Conservation (phyloP, 2,797 vertebrate genomes). For the Acanthornis magna region DNA sequence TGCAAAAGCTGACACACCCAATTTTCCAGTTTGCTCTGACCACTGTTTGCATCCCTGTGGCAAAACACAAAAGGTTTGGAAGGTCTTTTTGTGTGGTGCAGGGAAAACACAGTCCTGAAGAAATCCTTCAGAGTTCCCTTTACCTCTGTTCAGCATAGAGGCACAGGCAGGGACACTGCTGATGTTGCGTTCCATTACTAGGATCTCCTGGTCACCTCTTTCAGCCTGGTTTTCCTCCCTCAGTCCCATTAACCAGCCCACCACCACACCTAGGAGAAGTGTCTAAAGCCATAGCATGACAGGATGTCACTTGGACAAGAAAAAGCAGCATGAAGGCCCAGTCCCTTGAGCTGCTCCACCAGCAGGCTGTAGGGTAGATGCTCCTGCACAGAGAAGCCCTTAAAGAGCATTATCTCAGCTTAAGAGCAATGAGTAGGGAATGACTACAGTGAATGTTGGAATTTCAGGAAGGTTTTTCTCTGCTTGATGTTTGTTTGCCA, state of each 20-base stretch:
- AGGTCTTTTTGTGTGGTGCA: not conserved
- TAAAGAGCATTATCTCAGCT: not conserved
- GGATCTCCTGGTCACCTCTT: not conserved
- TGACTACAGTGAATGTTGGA: not conserved
- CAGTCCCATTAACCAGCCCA: not conserved
- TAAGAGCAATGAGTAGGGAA: not conserved
- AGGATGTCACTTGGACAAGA: accelerated
- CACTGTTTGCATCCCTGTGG: not conserved
- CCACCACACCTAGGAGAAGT: not conserved
- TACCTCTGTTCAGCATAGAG: not conserved
- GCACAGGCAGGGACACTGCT: too few relatives aligned
- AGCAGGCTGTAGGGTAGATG: not conserved
- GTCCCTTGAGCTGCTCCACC: not conserved
- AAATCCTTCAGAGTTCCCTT: not conserved
- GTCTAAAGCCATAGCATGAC: not conserved
- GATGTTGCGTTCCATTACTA: not conserved
- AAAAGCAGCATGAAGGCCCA: accelerated
- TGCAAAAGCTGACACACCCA: accelerated
- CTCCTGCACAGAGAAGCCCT: not conserved
- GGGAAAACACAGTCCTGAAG: not conserved
- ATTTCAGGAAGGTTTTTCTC: not conserved
- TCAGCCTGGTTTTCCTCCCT: not conserved
- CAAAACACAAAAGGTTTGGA: accelerated
- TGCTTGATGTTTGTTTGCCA: not conserved
- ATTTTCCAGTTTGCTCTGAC: not conserved